Percentiles rank a stretch among this genome's conserved stretches.
phyloP scores from a whole-genome alignment of 2,888 invertebrate species.

The Parasteatoda lunata region DNA sequence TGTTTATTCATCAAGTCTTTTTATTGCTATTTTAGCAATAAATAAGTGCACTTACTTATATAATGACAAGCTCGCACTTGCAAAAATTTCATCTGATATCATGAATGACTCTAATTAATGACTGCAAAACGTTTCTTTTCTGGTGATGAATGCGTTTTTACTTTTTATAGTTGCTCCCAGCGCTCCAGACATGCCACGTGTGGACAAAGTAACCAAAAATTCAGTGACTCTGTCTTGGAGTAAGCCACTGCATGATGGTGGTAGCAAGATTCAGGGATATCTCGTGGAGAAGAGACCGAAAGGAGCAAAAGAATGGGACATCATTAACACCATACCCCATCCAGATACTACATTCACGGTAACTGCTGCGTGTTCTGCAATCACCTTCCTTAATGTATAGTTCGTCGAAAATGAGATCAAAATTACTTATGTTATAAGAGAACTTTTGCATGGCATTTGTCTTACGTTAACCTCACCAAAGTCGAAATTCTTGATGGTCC shows the following conservation, averaged over 20 bases:
- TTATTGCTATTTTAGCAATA: neutral
- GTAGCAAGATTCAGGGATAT: constrained; percentile 92
- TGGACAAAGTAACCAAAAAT: constrained; percentile 92
- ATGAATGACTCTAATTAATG: too few relatives aligned
- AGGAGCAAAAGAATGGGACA: constrained; percentile 88
- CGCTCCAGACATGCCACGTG: constrained; percentile 81
- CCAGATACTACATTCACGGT: constrained; percentile 85
- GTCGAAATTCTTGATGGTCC: too few relatives aligned
- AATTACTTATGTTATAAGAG: too few relatives aligned
- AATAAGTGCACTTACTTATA: neutral
- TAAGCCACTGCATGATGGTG: constrained; percentile 90
- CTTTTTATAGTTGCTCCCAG: constrained; percentile 49
- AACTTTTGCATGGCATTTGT: too few relatives aligned
- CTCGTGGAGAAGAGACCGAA: constrained; percentile 90
- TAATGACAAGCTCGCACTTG: too few relatives aligned
- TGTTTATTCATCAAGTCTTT: too few relatives aligned
- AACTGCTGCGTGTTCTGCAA: constrained; percentile 7
- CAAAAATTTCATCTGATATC: too few relatives aligned
- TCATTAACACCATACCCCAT: constrained; percentile 86
- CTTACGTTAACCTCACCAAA: too few relatives aligned
- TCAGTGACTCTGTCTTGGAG: constrained; percentile 90
- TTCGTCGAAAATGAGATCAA: too few relatives aligned
- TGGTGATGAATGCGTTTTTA: neutral
- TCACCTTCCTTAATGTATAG: too few relatives aligned
- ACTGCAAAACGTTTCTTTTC: neutral